These are phyloP conservation scores for Lasioglossum oenotherae DNA, from an alignment of 2,888 invertebrate genomes.

Conservation along the genomic window DNA sequence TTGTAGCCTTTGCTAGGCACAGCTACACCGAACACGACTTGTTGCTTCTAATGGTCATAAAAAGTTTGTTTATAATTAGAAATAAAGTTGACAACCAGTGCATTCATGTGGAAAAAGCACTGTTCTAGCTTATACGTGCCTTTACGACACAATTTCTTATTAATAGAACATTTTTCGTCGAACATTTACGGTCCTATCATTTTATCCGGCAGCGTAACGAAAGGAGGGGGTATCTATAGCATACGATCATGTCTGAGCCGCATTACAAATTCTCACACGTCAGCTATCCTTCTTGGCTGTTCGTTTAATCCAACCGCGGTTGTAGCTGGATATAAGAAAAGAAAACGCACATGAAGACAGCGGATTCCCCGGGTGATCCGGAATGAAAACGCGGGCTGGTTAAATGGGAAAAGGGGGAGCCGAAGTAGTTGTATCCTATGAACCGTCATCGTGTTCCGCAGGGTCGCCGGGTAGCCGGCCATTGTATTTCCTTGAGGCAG, in stretches of 20 bases:
- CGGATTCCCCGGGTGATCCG: slow-evolving; percentile 29
- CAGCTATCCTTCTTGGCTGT: background rate
- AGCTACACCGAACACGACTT: no score
- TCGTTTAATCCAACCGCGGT: background rate
- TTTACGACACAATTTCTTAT: no score
- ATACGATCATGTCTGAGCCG: background rate
- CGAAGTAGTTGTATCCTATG: slow-evolving; percentile 41
- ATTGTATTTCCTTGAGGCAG: slow-evolving; percentile 69
- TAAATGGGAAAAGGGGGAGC: slow-evolving; percentile 28
- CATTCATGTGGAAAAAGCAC: no score
- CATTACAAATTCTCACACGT: slow-evolving; percentile 9
- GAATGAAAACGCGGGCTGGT: slow-evolving; percentile 34
- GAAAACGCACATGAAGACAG: slow-evolving; percentile 5
- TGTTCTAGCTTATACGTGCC: no score
- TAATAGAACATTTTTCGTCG: no score
- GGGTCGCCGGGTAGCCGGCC: slow-evolving; percentile 49
- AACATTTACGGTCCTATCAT: no score
- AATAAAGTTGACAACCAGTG: no score
- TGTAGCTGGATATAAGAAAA: background rate
- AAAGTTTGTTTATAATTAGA: no score
- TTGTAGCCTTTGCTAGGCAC: no score
- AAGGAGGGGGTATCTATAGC: background rate
- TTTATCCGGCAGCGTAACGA: background rate
- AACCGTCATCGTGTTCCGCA: slow-evolving; percentile 54
- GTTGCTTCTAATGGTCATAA: no score